Percentiles rank a stretch among this genome's conserved stretches.
These are phyloP conservation scores for Balanococcus diminutus DNA, from an alignment of 2,888 invertebrate genomes.

Conservation along the genomic window DNA sequence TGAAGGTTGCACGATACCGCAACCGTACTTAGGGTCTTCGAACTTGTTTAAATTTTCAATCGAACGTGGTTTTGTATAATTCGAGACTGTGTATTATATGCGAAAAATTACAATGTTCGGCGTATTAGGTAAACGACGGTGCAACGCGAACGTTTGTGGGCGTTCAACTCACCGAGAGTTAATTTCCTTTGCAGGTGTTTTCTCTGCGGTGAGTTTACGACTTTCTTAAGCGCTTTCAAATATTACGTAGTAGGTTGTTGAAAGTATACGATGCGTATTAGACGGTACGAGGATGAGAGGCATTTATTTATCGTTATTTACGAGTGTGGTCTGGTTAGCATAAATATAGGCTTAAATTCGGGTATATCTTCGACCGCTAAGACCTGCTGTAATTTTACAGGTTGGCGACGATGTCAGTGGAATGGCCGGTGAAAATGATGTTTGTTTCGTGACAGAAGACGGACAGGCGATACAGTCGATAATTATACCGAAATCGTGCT, in stretches of 20 bases:
- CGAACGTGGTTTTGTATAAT: not conserved
- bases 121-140: not conserved
- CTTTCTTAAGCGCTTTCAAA: not conserved
- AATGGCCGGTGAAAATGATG: slow-evolving; percentile 53
- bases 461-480: slow-evolving; percentile 47
- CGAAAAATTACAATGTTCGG: not conserved
- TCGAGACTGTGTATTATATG: not conserved
- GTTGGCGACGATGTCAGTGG: slow-evolving; percentile 53
- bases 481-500: slow-evolving; percentile 41
- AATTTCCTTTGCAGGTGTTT: not conserved
- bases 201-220: not conserved
- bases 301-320: not conserved
- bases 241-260: not conserved
- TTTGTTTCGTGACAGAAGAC: slow-evolving; percentile 53
- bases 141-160: not conserved
- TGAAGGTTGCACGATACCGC: not conserved
- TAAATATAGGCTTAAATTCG: not conserved
- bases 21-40: not conserved
- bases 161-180: not conserved
- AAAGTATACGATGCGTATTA: not conserved
- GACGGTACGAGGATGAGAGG: not conserved
- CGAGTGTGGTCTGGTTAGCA: not conserved
- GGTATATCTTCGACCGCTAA: not conserved
- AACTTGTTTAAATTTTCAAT: slow-evolving; percentile 5
- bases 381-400: slow-evolving; percentile 4